Base-by-base conservation (phyloP, 2,888 invertebrate genomes). In the Ornithoptera priamus region DNA sequence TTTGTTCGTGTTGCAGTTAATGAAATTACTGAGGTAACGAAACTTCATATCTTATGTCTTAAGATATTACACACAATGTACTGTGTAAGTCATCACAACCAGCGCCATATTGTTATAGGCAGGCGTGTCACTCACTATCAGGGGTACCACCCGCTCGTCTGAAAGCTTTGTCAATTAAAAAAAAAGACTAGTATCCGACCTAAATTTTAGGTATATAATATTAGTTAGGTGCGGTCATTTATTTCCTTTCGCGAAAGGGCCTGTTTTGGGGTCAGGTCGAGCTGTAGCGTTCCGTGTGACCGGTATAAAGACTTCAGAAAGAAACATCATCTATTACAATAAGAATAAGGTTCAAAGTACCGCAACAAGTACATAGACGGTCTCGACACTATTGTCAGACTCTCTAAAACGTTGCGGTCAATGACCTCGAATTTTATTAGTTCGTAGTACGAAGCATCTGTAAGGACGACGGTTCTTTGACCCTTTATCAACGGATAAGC, bases 321-420 rank as follows among this genome's bases (percentile, higher is more conserved):
- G 71, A 68, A 61, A 65, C 59, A 18, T 30, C 24, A 15, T 39
- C 22, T 70, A 64, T 56, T 15, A 5, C 12, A 20, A 42, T 24
- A 22, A 18, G 0, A 7, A 20, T 72, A 72, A 67, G 65, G 69
- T 66, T 20, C 58, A 74, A 65, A 75, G 74, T 83, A 46, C 68
- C 60, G 64, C 66, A 70, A 74, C 78, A 72, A 75, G 71, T 61
- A 69, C 71, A 60, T 73, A 75, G 74, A 74, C 78, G 75, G 76
- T 77, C 75, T 75, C 71, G 71, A 77, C 75, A 77, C 78, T 78
- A 81, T 84, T 84, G 83, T 82, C 71, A 73, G 72, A 74, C 75
- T 79, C 81, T 80, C 77, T 80, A 81, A 84, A 84, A 84, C 82
- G 81, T 78, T 79, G 79, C 57, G 86, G 82, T 85, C 85, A 83